Evolutionary conservation across 1,140 invertebrate genomes (phyloP).

Genomic region (Brachionus koreanus): DNA sequence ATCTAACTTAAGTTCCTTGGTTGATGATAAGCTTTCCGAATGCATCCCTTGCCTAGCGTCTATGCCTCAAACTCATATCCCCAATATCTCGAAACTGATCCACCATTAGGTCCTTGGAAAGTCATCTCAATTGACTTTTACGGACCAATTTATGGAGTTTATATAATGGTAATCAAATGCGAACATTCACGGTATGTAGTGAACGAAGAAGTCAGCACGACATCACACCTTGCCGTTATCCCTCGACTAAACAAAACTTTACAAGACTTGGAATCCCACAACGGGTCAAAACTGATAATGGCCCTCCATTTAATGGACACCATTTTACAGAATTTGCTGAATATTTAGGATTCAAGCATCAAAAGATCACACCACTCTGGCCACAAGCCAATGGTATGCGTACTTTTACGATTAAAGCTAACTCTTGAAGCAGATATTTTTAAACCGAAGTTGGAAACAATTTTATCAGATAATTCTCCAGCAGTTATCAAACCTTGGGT

Average conservation of each 20-base stretch:
- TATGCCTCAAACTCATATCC: no score
- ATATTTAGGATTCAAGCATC: slow-evolving; percentile 45
- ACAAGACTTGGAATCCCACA: neutral
- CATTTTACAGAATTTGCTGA: slow-evolving; percentile 46
- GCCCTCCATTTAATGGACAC: slow-evolving; percentile 46
- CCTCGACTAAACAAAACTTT: neutral
- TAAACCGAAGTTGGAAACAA: no score
- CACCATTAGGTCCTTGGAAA: neutral
- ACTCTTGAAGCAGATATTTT: no score
- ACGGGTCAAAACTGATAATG: slow-evolving; percentile 46
- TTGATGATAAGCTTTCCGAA: neutral
- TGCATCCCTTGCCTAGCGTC: neutral
- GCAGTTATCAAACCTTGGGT: no score
- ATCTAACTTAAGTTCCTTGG: neutral
- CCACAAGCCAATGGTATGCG: slow-evolving; percentile 45
- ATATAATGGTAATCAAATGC: neutral
- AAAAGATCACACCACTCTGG: slow-evolving; percentile 46
- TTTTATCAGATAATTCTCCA: no score
- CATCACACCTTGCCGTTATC: neutral
- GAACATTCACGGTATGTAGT: neutral
- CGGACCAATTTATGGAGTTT: neutral
- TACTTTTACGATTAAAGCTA: no score
- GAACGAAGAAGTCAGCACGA: neutral
- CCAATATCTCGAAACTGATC: neutral
- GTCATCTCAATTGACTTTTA: neutral